Evolutionary conservation across 1,140 invertebrate genomes (phyloP).

Genomic region (Bombus confusus): DNA sequence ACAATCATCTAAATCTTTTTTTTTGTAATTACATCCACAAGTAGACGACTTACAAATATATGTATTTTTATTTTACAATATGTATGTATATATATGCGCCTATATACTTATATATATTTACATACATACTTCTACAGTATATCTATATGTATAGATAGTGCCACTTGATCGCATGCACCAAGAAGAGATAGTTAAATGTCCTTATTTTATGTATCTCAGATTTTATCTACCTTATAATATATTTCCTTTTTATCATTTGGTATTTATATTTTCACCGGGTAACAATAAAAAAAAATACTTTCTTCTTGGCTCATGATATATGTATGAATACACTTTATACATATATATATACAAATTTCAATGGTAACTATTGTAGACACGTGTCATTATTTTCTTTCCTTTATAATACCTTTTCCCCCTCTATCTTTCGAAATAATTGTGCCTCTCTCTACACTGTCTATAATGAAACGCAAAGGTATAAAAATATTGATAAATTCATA

Average conservation of each 20-base stretch:
- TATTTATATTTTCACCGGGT: neutral
- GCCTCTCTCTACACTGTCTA: slow-evolving; percentile 14
- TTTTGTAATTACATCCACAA: slow-evolving; percentile 36
- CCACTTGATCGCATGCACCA: slow-evolving; percentile 45
- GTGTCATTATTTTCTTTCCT: slow-evolving; percentile 39
- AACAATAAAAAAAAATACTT: slow-evolving; percentile 12
- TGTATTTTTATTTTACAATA: slow-evolving; percentile 21
- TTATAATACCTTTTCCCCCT: neutral
- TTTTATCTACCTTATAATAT: neutral
- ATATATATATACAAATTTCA: slow-evolving; percentile 49
- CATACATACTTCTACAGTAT: slow-evolving; percentile 42
- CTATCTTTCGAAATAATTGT: slow-evolving; percentile 38
- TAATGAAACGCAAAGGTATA: slow-evolving; percentile 42
- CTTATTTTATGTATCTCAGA: neutral
- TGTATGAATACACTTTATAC: slow-evolving; percentile 42
- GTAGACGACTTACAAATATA: slow-evolving; percentile 33
- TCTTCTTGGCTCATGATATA: slow-evolving; percentile 42
- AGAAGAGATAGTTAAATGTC: slow-evolving; percentile 33
- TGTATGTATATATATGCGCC: slow-evolving; percentile 30
- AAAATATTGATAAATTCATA: slow-evolving; percentile 40
- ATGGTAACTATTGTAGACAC: slow-evolving; percentile 73
- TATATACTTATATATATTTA: slow-evolving; percentile 47
- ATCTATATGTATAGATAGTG: slow-evolving; percentile 56
- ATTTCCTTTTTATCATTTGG: slow-evolving; percentile 14
- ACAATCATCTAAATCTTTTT: slow-evolving; percentile 37